These are phyloP conservation scores for Aspidoscelis tigris DNA, from an alignment of 2,113 vertebrate species.

Conservation along the genomic window DNA sequence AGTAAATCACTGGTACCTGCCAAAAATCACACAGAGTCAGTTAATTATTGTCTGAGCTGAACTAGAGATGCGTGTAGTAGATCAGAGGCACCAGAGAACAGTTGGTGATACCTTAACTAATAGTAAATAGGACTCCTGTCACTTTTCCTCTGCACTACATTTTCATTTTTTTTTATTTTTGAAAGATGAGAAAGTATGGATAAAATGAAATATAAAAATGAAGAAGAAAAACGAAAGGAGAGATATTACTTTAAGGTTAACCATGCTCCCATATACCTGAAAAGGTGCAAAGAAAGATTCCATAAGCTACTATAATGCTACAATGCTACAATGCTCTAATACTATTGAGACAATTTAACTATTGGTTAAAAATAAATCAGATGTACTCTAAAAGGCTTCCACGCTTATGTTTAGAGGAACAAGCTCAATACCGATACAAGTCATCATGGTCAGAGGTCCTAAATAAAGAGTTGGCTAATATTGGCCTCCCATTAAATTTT, in stretches of 20 bases:
- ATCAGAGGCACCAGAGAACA: constrained; percentile 48
- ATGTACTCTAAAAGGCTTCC: no score
- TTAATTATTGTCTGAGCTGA: constrained; percentile 56
- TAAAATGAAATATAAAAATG: constrained; percentile 17
- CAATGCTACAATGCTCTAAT: no score
- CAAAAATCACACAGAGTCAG: constrained; percentile 46
- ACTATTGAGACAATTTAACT: no score
- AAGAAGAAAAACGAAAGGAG: constrained; percentile 8
- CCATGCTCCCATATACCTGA: neutral
- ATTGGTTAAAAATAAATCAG: no score
- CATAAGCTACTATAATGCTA: no score
- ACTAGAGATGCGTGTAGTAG: neutral
- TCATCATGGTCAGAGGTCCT: no score
- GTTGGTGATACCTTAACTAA: constrained; percentile 46
- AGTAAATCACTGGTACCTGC: constrained; percentile 36
- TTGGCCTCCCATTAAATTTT: no score
- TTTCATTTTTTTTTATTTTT: neutral
- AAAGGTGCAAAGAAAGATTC: neutral
- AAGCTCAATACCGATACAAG: no score
- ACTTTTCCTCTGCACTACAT: constrained; percentile 17
- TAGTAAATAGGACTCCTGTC: constrained; percentile 36
- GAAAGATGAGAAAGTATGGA: constrained; percentile 12
- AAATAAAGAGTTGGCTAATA: no score
- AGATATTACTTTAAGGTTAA: neutral
- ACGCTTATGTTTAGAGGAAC: no score